These are phyloP conservation scores for Microctonus aethiopoides DNA, from an alignment of 2,888 invertebrate species.

Conservation along the genomic window DNA sequence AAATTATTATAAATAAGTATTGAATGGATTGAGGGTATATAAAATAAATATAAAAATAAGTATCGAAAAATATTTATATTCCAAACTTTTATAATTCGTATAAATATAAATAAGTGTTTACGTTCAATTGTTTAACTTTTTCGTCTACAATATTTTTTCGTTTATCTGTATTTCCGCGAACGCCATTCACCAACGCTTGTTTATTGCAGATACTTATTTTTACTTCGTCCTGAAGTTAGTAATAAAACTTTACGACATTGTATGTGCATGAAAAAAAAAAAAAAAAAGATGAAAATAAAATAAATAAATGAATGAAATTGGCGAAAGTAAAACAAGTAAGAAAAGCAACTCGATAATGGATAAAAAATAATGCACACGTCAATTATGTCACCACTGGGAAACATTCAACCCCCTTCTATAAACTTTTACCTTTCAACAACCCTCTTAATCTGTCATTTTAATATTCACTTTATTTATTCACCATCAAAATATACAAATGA, in stretches of 20 bases:
- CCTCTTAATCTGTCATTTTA: neutral
- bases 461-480: neutral
- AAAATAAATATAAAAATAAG: too few species aligned
- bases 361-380: neutral
- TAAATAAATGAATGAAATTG: neutral
- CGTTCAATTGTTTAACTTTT: neutral
- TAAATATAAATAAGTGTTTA: neutral
- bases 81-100: neutral
- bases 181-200: neutral
- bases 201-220: conserved; percentile 12
- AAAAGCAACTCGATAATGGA: conserved; percentile 11
- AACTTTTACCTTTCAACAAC: neutral
- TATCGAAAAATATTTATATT: neutral
- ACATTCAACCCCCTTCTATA: neutral
- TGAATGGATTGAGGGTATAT: too few species aligned
- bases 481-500: too few species aligned
- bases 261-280: neutral
- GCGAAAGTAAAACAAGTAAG: neutral
- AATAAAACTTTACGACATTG: conserved; percentile 9
- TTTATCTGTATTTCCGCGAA: neutral
- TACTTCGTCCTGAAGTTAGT: conserved; percentile 6
- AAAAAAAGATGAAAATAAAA: neutral
- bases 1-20: too few species aligned
- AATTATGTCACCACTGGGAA: neutral
- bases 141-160: neutral